Percentiles rank a stretch among this genome's conserved stretches.
phyloP scores from a whole-genome alignment of 1,140 invertebrate genomes.

The Harpegnathos saltator region DNA sequence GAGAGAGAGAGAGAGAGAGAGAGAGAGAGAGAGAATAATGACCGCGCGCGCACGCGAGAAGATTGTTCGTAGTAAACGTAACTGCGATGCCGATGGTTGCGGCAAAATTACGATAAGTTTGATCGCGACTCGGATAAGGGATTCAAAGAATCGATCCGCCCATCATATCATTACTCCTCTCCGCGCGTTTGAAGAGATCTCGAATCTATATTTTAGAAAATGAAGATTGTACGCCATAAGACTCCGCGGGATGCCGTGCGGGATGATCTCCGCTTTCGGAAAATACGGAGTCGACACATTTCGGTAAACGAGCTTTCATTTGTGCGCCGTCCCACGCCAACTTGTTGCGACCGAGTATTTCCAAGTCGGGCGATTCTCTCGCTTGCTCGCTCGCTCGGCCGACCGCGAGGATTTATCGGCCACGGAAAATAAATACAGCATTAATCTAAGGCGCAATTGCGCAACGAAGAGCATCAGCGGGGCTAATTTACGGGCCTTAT shows the following conservation, averaged over 20 bases:
- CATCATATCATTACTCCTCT: not conserved
- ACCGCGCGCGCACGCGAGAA: too few relatives aligned
- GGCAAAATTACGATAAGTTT: not conserved
- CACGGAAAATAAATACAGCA: constrained; percentile 47
- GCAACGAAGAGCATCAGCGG: constrained; percentile 36
- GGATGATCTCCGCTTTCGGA: not conserved
- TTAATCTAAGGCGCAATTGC: constrained; percentile 52
- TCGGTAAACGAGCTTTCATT: not conserved
- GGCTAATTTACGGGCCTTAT: constrained; percentile 45
- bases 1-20: too few relatives aligned
- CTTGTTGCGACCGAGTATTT: constrained; percentile 33
- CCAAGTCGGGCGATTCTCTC: constrained; percentile 5
- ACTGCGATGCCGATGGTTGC: too few relatives aligned
- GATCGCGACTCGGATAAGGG: too few relatives aligned
- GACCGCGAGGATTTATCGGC: constrained; percentile 33
- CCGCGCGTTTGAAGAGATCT: not conserved
- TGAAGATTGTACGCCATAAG: not conserved
- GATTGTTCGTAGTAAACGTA: too few relatives aligned
- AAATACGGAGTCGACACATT: not conserved
- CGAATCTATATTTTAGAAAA: constrained; percentile 6
- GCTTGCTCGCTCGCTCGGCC: not conserved
- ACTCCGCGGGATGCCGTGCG: not conserved
- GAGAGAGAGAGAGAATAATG: too few relatives aligned
- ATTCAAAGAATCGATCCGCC: too few relatives aligned
- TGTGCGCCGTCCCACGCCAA: not conserved